A percentile compares a stretch with the other conserved stretches of the same genome.
These are phyloP conservation scores for Tetramorium alpestre DNA, from an alignment of 1,140 invertebrate genomes.

Conservation along the genomic window DNA sequence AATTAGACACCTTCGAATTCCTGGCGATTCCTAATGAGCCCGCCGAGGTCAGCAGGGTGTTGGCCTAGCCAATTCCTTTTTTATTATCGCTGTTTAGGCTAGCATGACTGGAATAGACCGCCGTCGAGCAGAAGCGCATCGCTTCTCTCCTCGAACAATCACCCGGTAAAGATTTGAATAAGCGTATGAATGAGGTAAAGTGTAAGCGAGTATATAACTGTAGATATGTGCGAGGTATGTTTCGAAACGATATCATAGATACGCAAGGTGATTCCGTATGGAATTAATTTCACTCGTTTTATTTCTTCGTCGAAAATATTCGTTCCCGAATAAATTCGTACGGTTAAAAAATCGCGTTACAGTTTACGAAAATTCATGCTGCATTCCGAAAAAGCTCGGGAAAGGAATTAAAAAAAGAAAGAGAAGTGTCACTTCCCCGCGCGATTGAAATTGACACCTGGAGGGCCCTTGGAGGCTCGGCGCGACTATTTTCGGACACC, in stretches of 20 bases:
- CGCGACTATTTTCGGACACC: slow-evolving; percentile 38
- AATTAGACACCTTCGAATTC: slow-evolving; percentile 78
- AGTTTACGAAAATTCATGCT: neutral
- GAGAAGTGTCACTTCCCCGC: neutral
- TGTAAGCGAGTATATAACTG: neutral
- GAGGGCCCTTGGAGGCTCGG: neutral
- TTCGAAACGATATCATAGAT: neutral
- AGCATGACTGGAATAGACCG: neutral
- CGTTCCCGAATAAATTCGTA: neutral
- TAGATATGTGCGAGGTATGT: neutral
- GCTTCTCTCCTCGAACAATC: neutral
- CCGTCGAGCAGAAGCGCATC: neutral
- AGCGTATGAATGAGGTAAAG: neutral
- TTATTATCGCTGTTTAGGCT: slow-evolving; percentile 29
- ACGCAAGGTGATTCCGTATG: neutral
- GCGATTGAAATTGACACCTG: slow-evolving; percentile 30
- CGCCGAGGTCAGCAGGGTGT: slow-evolving; percentile 10
- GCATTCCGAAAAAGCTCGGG: neutral
- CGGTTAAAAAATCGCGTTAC: neutral
- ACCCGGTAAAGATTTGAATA: neutral
- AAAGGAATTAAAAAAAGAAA: neutral
- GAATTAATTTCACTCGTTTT: neutral
- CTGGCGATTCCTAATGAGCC: slow-evolving; percentile 64
- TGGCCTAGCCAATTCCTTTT: neutral
- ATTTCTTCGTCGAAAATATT: neutral